Conservation (phyloP, 2,113 vertebrate species). For the Nerophis lumbriciformis region DNA sequence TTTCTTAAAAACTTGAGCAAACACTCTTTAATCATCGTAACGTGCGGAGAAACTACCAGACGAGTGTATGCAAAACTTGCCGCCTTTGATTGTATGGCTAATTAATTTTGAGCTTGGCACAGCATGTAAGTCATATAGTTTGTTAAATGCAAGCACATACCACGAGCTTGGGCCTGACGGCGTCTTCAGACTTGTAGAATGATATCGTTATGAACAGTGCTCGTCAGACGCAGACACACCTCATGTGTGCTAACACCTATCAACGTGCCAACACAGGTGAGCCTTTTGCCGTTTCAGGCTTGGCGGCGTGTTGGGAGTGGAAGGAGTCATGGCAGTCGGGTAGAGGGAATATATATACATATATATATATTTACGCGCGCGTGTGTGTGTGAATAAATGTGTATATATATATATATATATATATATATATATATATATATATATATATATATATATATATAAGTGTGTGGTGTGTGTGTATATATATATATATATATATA, state of each 20-base stretch:
- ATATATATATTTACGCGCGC: background rate
- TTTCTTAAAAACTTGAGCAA: background rate
- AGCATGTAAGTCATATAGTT: background rate
- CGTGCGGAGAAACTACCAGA: background rate
- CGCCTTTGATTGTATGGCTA: too few species aligned
- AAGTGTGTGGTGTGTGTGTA: too few species aligned
- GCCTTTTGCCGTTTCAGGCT: slow-evolving; percentile 18
- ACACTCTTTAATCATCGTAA: background rate
- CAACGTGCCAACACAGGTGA: slow-evolving; percentile 8
- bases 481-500: background rate
- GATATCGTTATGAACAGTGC: slow-evolving; percentile 52
- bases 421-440: background rate
- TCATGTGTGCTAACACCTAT: slow-evolving; percentile 11
- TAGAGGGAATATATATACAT: background rate
- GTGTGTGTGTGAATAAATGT: too few species aligned
- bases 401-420: background rate
- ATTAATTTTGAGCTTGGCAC: background rate
- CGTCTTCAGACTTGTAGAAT: slow-evolving; percentile 35
- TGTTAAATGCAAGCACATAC: background rate
- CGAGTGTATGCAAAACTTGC: background rate
- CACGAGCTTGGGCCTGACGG: slow-evolving; percentile 8
- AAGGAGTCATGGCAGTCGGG: too few species aligned
- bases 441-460: background rate
- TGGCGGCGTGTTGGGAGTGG: too few species aligned
- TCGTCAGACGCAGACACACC: slow-evolving; percentile 43